Conservation (phyloP, 2,888 invertebrate genomes). For the Sepiola atlantica region DNA sequence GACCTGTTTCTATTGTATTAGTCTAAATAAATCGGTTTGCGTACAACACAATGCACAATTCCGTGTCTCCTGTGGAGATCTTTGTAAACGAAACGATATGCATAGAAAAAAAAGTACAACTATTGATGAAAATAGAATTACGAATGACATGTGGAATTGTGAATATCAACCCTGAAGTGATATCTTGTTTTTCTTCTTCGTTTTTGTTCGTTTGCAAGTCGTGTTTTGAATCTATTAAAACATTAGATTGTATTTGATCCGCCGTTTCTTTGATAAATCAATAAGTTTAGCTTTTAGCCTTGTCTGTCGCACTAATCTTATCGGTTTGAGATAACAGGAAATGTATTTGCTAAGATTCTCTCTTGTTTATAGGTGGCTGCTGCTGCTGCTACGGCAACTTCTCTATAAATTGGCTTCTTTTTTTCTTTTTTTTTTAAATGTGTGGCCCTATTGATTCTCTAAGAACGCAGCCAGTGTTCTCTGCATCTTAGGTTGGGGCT, state of each 20-base stretch:
- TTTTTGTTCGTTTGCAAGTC: not conserved
- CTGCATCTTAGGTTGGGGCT: not conserved
- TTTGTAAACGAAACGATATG: not conserved
- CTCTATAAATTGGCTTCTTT: not conserved
- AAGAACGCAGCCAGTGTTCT: conserved; percentile 2
- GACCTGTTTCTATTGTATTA: not conserved
- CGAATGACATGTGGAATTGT: not conserved
- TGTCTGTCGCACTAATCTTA: conserved; percentile 12
- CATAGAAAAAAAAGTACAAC: not conserved
- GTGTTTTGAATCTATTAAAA: not conserved
- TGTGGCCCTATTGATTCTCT: not conserved
- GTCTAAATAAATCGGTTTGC: not conserved
- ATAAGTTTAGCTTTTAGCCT: conserved; percentile 13
- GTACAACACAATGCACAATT: not conserved
- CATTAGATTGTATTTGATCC: conserved; percentile 11
- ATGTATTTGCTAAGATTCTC: conserved; percentile 11
- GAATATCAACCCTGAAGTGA: not conserved
- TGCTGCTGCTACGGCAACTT: not conserved
- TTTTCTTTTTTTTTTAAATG: no score
- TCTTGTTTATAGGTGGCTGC: not conserved
- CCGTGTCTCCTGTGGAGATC: not conserved
- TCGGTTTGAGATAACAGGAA: conserved; percentile 32
- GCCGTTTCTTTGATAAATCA: conserved; percentile 21
- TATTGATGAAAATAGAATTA: not conserved
- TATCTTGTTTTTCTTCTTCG: not conserved